A percentile compares a stretch with the other conserved stretches of the same genome.
phyloP scores from a whole-genome alignment of 2,888 invertebrate genomes.

The Pachydiplax longipennis region DNA sequence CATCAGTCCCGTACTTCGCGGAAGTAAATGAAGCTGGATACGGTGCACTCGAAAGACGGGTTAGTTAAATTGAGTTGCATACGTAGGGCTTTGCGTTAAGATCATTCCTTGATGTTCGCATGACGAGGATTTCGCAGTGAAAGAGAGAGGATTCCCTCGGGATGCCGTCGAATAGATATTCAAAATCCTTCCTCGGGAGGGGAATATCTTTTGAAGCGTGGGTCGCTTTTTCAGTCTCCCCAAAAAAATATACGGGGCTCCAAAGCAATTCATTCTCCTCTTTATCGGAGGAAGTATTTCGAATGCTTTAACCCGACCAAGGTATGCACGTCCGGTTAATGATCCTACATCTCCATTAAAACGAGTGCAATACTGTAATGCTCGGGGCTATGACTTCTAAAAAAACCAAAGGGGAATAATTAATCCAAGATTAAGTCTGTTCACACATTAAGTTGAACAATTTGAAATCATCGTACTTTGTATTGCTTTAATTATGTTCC shows the following conservation, averaged over 20 bases:
- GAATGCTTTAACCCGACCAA: background rate
- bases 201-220: background rate
- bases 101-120: background rate
- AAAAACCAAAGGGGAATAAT: background rate
- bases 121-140: background rate
- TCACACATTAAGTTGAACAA: no score
- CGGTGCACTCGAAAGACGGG: no score
- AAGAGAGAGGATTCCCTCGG: background rate
- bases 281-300: background rate
- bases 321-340: background rate
- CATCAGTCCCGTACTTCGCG: no score
- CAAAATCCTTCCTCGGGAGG: background rate
- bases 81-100: background rate
- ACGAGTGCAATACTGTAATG: background rate
- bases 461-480: no score
- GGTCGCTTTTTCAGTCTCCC: background rate
- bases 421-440: no score
- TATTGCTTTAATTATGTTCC: no score
- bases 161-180: background rate
- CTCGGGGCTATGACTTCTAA: background rate
- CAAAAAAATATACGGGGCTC: background rate
- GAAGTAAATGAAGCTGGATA: no score
- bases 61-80: no score
- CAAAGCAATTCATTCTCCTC: background rate
- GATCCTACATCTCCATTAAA: background rate